A percentile compares a stretch with the other conserved stretches of the same genome.
Conservation (phyloP, 2,113 vertebrate genomes). For the Anarrhichthys ocellatus region DNA sequence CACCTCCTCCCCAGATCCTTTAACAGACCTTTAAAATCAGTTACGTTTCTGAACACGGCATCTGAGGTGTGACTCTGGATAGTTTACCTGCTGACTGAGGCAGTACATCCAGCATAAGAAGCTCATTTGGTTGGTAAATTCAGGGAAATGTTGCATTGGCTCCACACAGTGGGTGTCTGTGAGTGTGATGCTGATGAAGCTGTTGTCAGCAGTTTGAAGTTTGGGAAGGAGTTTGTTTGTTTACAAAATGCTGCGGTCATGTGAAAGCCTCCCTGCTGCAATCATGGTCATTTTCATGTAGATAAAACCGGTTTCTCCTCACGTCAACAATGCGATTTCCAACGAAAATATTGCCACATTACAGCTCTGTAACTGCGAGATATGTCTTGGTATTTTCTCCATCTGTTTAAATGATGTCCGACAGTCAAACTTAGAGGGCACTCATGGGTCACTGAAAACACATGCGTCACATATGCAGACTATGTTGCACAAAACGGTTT, state of each 20-base stretch:
- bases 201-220: background rate
- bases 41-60: background rate
- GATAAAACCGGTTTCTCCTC: conserved; percentile 17
- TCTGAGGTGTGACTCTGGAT: conserved; percentile 8
- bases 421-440: background rate
- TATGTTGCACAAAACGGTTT: background rate
- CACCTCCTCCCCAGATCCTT: background rate
- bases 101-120: background rate
- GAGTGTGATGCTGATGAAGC: background rate
- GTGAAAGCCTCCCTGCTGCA: conserved; percentile 19
- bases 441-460: background rate
- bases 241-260: conserved; percentile 1
- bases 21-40: background rate
- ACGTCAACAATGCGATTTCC: background rate
- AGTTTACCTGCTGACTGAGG: conserved; percentile 9
- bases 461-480: background rate
- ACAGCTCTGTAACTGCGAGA: background rate
- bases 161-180: background rate
- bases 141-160: background rate
- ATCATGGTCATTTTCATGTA: conserved; percentile 8
- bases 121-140: conserved; percentile 29
- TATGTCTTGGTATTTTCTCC: background rate
- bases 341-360: background rate
- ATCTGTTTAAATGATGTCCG: background rate
- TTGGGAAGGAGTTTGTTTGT: background rate